Percentiles rank a stretch among this genome's conserved stretches.
phyloP scores from a whole-genome alignment of 1,140 invertebrate species.

The Leptestheria dahalacensis region DNA sequence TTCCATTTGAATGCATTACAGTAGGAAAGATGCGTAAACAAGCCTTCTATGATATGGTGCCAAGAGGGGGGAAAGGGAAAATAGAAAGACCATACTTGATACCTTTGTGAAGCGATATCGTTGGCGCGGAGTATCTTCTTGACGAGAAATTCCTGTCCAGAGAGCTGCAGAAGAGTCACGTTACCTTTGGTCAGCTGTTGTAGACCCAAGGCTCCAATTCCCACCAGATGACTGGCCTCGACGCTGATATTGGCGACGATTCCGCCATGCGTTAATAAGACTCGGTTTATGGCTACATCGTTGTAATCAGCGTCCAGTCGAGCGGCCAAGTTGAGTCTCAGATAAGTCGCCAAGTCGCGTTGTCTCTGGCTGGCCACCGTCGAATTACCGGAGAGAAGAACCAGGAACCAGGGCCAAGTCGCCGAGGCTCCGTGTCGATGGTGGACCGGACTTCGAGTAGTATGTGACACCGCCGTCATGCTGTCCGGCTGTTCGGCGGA shows the following conservation, averaged over 20 bases:
- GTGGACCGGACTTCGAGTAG: neutral
- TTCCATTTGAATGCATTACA: too few relatives aligned
- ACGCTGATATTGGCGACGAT: constrained; percentile 9
- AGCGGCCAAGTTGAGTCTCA: constrained; percentile 28
- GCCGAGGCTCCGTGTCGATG: neutral
- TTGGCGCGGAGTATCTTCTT: neutral
- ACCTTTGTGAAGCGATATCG: constrained; percentile 6
- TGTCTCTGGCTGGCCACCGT: constrained; percentile 25
- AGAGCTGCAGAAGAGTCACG: constrained; percentile 26
- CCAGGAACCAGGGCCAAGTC: constrained; percentile 16
- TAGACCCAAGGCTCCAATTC: constrained; percentile 1
- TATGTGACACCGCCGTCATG: too few relatives aligned
- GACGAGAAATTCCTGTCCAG: constrained; percentile 25
- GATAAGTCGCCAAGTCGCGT: constrained; percentile 27
- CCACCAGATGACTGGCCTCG: constrained; percentile 2
- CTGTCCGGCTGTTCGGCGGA: too few relatives aligned
- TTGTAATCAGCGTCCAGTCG: constrained; percentile 27
- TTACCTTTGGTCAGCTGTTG: constrained; percentile 22
- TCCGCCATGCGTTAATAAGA: neutral
- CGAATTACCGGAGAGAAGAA: constrained; percentile 25
- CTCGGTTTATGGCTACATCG: constrained; percentile 7
- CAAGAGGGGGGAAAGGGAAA: neutral
- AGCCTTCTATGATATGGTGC: neutral
- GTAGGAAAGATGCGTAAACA: too few relatives aligned
- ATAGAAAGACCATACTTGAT: neutral